Conservation (phyloP, 2,888 invertebrate genomes). For the Celastrina argiolus region DNA sequence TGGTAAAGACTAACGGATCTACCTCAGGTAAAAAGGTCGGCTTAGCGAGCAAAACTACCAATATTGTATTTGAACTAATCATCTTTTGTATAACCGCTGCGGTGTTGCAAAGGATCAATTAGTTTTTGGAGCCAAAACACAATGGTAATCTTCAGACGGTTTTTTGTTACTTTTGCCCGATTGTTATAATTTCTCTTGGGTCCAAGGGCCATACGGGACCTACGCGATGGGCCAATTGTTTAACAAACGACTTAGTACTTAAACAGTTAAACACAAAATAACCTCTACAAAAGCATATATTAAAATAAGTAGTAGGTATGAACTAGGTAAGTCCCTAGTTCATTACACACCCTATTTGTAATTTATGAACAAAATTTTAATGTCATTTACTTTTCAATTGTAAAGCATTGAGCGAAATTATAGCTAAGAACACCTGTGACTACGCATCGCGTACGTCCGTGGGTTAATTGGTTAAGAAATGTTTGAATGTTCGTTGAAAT, state of each 20-base stretch:
- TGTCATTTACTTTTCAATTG: too few relatives aligned
- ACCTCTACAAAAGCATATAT: too few relatives aligned
- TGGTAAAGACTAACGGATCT: neutral
- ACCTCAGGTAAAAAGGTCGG: neutral
- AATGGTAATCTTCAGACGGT: neutral
- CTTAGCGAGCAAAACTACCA: neutral
- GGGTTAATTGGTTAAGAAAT: too few relatives aligned
- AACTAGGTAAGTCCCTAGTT: too few relatives aligned
- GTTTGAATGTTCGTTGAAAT: too few relatives aligned
- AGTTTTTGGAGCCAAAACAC: neutral
- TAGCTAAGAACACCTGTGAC: too few relatives aligned
- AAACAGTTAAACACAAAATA: neutral
- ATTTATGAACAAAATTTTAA: too few relatives aligned
- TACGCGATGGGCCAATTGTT: neutral
- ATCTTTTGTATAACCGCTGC: neutral
- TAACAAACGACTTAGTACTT: neutral
- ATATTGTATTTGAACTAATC: constrained; percentile 8
- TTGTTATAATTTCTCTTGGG: neutral
- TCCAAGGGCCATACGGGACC: neutral
- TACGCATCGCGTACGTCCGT: too few relatives aligned
- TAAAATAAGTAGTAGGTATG: neutral
- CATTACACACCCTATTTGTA: too few relatives aligned
- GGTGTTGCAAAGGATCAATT: neutral
- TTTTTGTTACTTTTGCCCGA: neutral
- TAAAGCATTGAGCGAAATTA: too few relatives aligned